Evolutionary conservation across 2,113 vertebrate species (phyloP).

Genomic region (Macheiramphus alcinus): DNA sequence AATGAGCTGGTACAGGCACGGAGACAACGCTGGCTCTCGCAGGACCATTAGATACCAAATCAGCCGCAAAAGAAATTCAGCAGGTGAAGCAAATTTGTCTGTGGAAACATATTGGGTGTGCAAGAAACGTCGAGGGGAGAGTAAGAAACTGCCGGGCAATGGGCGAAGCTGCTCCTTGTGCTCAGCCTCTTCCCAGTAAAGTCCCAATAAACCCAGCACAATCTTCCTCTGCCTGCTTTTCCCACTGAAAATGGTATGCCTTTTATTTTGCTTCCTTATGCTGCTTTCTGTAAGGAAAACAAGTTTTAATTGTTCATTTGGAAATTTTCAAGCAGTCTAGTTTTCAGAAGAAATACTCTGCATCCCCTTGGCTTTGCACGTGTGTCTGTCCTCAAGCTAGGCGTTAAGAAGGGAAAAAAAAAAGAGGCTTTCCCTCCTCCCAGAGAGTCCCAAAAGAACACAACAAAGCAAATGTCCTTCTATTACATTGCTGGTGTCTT

Average conservation of each 20-base stretch:
- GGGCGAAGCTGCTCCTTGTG: not conserved
- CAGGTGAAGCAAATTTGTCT: not conserved
- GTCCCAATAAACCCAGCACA: not conserved
- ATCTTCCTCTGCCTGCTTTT: not conserved
- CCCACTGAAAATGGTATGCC: not conserved
- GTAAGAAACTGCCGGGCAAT: not conserved
- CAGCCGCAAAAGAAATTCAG: not conserved
- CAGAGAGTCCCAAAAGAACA: not conserved
- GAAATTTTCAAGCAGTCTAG: not conserved
- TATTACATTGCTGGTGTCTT: not conserved
- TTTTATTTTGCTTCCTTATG: not conserved
- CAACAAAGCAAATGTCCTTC: not conserved
- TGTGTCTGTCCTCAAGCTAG: not conserved
- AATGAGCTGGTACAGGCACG: not conserved
- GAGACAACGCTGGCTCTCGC: fast-evolving
- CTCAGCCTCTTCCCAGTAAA: not conserved
- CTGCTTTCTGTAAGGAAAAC: not conserved
- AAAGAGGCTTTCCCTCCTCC: not conserved
- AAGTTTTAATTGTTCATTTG: not conserved
- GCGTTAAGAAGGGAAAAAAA: not conserved
- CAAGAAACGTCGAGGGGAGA: not conserved
- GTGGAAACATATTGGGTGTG: not conserved
- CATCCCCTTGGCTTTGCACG: not conserved
- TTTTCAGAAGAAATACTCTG: not conserved
- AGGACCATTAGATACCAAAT: not conserved